Evolutionary conservation across 1,140 invertebrate genomes (phyloP).

Genomic region (Zaprionus ghesquierei): DNA sequence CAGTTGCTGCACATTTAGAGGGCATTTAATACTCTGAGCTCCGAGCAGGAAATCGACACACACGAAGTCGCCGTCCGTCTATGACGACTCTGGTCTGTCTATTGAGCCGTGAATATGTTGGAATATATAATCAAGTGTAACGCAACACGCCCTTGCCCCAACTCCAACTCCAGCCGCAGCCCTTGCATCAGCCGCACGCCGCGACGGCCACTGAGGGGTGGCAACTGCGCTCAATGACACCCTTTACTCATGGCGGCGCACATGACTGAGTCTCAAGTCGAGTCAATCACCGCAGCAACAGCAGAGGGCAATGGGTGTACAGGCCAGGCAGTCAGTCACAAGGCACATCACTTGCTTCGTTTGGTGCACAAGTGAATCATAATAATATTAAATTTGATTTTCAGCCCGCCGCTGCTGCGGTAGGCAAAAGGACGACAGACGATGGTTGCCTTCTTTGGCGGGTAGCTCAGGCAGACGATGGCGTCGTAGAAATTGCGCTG

Average conservation of each 20-base stretch:
- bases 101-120: conserved; percentile 80
- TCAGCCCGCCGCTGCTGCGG: conserved; percentile 50
- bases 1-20: conserved; percentile 1
- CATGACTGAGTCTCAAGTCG: conserved; percentile 48
- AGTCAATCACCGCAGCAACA: conserved; percentile 57
- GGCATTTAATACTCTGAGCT: not conserved
- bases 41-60: conserved; percentile 51
- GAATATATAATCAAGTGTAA: conserved; percentile 80
- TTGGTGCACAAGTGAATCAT: conserved; percentile 77
- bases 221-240: conserved; percentile 29
- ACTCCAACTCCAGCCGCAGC: conserved; percentile 7
- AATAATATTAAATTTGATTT: conserved; percentile 82
- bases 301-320: not conserved
- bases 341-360: conserved; percentile 67
- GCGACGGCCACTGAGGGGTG: conserved; percentile 20
- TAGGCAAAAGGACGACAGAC: conserved; percentile 46
- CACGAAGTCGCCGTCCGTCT: conserved; percentile 25
- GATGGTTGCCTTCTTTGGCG: no score
- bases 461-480: conserved; percentile 1
- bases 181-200: no score
- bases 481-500: conserved; percentile 71
- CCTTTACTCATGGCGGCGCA: conserved; percentile 20
- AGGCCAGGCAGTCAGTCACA: conserved; percentile 14
- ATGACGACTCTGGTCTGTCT: conserved; percentile 49
- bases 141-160: conserved; percentile 41